Evolutionary conservation across 2,113 vertebrate species (phyloP).

Genomic region (Ranitomeya variabilis): DNA sequence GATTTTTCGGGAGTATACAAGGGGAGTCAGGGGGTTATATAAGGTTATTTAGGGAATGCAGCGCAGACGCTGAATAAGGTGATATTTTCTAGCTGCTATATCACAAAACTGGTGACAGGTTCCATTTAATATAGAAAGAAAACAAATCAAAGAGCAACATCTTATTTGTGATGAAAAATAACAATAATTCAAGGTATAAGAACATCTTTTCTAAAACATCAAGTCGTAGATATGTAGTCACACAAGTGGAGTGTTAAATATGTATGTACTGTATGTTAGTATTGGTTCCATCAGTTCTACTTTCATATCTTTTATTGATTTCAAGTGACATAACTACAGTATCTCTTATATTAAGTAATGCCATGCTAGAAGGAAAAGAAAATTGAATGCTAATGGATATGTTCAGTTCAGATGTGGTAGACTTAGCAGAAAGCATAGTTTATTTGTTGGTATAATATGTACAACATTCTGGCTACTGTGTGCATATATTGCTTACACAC

Average conservation of each 20-base stretch:
- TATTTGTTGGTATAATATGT: neutral
- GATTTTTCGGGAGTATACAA: too few species aligned
- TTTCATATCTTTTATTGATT: neutral
- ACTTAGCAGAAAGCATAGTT: neutral
- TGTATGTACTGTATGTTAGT: neutral
- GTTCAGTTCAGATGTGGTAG: neutral
- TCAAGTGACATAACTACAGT: neutral
- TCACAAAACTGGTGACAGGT: too few species aligned
- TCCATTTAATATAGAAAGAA: too few species aligned
- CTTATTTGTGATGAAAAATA: neutral
- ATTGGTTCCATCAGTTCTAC: constrained; percentile 5
- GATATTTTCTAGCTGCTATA: too few species aligned
- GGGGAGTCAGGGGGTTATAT: too few species aligned
- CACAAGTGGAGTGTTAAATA: neutral
- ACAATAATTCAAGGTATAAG: neutral
- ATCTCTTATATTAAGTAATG: neutral
- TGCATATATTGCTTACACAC: neutral
- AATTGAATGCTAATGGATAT: constrained; percentile 25
- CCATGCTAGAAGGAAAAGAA: neutral
- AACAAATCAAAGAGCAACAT: too few species aligned
- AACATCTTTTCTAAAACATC: neutral
- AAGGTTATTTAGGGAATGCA: too few species aligned
- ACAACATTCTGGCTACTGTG: neutral
- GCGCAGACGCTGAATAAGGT: too few species aligned
- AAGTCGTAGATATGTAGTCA: neutral